These are phyloP conservation scores for Theristicus caerulescens DNA, from an alignment of 2,113 vertebrate species.

Conservation along the genomic window DNA sequence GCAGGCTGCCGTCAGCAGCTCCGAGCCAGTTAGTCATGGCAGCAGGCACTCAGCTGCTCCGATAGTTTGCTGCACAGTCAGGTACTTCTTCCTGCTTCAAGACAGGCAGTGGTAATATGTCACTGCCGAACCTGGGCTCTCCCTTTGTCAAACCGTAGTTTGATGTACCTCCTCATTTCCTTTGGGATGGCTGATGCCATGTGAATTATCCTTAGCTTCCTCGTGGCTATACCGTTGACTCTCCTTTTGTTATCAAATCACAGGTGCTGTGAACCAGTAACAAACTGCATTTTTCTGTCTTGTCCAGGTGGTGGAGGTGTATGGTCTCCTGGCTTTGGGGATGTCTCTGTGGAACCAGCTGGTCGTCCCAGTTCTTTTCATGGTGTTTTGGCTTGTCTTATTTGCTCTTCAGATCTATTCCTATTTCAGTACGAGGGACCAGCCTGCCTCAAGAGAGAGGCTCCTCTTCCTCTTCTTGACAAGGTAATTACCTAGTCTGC, in stretches of 20 bases:
- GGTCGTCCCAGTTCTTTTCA: conserved; percentile 96
- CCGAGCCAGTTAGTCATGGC: neutral
- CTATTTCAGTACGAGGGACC: conserved; percentile 95
- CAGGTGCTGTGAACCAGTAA: neutral
- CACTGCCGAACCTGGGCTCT: neutral
- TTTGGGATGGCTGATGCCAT: neutral
- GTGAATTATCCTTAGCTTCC: neutral
- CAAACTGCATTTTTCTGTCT: neutral
- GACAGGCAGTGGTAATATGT: neutral
- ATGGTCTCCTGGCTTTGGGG: conserved; percentile 92
- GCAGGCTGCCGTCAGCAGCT: neutral
- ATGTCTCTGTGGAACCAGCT: conserved; percentile 99
- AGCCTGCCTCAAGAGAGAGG: conserved; percentile 93
- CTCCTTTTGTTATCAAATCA: neutral
- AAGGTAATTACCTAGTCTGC: conserved; percentile 77
- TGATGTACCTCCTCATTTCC: neutral
- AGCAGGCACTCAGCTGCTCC: neutral
- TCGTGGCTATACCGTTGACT: neutral
- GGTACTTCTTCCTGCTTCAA: neutral
- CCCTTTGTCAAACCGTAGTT: neutral
- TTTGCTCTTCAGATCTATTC: conserved; percentile 98
- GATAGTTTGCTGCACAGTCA: neutral
- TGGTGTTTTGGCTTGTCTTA: conserved; percentile 98
- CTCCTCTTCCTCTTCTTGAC: conserved; percentile 97
- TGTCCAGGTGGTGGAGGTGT: conserved; percentile 93